Evolutionary conservation across 1,140 invertebrate species (phyloP).

Genomic region (Ceratosolen fusciceps): DNA sequence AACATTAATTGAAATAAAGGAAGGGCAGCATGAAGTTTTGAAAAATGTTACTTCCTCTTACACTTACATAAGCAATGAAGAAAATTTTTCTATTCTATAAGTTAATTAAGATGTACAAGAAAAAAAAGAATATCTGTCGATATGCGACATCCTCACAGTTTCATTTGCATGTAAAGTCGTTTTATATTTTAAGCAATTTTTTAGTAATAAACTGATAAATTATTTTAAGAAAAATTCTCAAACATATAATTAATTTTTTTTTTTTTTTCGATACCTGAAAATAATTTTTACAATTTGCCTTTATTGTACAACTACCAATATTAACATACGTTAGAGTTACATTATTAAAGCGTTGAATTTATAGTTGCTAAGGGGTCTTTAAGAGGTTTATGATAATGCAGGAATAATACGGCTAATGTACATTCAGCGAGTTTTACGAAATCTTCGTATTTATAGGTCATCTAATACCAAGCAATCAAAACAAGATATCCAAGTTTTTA

Average conservation of each 20-base stretch:
- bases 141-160: constrained; percentile 11
- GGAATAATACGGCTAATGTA: too few relatives aligned
- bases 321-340: too few relatives aligned
- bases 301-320: neutral
- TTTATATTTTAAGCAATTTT: constrained; percentile 35
- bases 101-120: constrained; percentile 29
- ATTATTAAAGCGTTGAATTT: neutral
- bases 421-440: too few relatives aligned
- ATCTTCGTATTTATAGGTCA: too few relatives aligned
- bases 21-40: constrained; percentile 9
- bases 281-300: neutral
- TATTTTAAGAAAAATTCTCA: constrained; percentile 9
- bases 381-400: neutral
- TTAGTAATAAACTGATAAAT: constrained; percentile 26
- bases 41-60: constrained; percentile 15
- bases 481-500: too few relatives aligned
- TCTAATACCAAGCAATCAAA: too few relatives aligned
- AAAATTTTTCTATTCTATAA: constrained; percentile 27
- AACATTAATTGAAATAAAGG: constrained; percentile 10
- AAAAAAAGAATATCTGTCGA: constrained; percentile 20
- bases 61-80: constrained; percentile 23
- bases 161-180: constrained; percentile 25
- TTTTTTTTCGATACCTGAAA: constrained; percentile 8
- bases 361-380: neutral
- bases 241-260: constrained; percentile 20